Conservation (phyloP, 1,140 invertebrate species). For the Macrostomum lignano region DNA sequence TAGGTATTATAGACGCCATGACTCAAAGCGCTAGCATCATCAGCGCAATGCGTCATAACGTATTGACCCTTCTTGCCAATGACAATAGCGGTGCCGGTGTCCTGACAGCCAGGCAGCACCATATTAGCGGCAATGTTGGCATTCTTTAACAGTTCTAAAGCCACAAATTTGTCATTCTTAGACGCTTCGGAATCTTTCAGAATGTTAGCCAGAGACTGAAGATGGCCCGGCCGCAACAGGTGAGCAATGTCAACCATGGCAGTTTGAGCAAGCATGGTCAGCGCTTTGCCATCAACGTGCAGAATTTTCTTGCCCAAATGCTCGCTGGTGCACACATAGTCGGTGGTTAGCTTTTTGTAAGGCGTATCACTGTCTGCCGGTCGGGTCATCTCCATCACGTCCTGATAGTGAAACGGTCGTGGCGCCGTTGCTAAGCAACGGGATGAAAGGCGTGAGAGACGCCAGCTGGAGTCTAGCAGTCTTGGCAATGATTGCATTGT, state of each 20-base stretch:
- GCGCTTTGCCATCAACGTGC: slow-evolving; percentile 17
- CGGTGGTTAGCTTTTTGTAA: too few species aligned
- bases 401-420: too few species aligned
- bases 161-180: slow-evolving; percentile 27
- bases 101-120: slow-evolving; percentile 27
- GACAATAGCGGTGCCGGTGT: slow-evolving; percentile 28
- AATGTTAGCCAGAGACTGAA: slow-evolving; percentile 26
- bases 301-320: slow-evolving; percentile 19
- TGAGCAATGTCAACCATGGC: slow-evolving; percentile 27
- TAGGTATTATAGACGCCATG: slow-evolving; percentile 27
- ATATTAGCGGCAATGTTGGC: slow-evolving; percentile 26
- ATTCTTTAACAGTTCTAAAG: slow-evolving; percentile 28
- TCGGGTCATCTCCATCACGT: too few species aligned
- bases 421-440: too few species aligned
- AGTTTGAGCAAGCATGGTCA: slow-evolving; percentile 19
- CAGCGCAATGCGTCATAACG: slow-evolving; percentile 23
- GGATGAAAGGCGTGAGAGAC: too few species aligned
- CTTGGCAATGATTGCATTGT: too few species aligned
- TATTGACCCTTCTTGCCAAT: slow-evolving; percentile 30
- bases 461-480: too few species aligned
- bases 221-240: slow-evolving; percentile 20
- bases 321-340: slow-evolving; percentile 24
- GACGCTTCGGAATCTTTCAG: slow-evolving; percentile 25
- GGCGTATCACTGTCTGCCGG: too few species aligned
- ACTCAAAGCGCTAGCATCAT: slow-evolving; percentile 23